Evolutionary conservation across 2,797 vertebrate genomes (phyloP).

Genomic region (Galaxias olidus): DNA sequence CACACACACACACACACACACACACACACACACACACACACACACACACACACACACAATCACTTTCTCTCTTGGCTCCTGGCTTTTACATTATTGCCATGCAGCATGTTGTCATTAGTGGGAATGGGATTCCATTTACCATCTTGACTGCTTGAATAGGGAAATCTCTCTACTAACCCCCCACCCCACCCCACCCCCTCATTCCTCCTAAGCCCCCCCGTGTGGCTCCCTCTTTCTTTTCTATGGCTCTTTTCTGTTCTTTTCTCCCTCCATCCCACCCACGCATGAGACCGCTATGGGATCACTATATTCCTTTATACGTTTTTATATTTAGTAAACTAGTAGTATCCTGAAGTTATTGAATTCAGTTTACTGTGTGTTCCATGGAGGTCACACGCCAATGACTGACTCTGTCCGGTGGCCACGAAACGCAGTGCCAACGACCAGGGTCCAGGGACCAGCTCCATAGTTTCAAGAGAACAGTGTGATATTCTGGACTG

Average conservation of each 20-base stretch:
- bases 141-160: conserved; percentile 7
- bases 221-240: background rate
- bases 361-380: no score
- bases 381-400: no score
- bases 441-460: no score
- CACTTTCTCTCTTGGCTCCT: background rate
- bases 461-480: background rate
- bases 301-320: no score
- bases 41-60: background rate
- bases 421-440: no score
- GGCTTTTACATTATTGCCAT: conserved; percentile 38
- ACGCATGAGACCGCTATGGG: background rate
- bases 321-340: no score
- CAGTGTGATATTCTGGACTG: background rate
- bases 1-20: conserved; percentile 1
- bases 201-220: background rate
- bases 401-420: no score
- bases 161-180: background rate
- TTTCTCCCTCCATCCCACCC: background rate
- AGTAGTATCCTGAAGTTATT: no score
- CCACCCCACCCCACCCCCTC: background rate
- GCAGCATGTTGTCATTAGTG: conserved; percentile 38
- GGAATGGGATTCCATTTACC: conserved; percentile 36
- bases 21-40: conserved; percentile 10
- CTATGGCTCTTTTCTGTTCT: background rate